phyloP scores from a whole-genome alignment of 2,888 invertebrate genomes.

The Rhagium mordax region DNA sequence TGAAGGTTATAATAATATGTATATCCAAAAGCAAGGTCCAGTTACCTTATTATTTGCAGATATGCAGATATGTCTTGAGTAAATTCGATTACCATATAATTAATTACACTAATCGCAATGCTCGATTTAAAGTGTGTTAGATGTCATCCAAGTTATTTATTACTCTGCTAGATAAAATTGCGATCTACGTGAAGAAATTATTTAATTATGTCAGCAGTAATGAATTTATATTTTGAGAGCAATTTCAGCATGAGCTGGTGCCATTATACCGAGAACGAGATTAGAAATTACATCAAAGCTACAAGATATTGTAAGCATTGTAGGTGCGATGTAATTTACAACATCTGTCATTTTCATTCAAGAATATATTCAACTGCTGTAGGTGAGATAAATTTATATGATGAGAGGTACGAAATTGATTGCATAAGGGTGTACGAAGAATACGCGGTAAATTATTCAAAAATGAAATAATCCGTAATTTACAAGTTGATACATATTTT shows the following conservation, averaged over 20 bases:
- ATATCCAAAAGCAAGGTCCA: too few species aligned
- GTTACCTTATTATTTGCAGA: too few species aligned
- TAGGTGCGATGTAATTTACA: conserved; percentile 11
- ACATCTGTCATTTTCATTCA: not conserved
- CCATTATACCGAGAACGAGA: conserved; percentile 1
- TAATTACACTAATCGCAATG: too few species aligned
- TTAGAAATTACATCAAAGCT: conserved; percentile 7
- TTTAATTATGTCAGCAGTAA: not conserved
- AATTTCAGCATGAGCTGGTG: conserved; percentile 3
- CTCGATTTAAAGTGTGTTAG: too few species aligned
- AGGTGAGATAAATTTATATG: not conserved
- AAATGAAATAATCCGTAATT: too few species aligned
- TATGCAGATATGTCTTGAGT: too few species aligned
- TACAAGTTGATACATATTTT: too few species aligned
- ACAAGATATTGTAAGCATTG: conserved; percentile 3
- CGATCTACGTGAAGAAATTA: not conserved
- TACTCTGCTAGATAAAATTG: not conserved
- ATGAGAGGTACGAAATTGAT: not conserved
- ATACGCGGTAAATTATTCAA: too few species aligned
- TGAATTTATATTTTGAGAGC: not conserved
- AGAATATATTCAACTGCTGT: not conserved
- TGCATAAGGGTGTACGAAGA: too few species aligned
- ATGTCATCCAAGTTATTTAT: not conserved
- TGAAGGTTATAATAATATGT: too few species aligned
- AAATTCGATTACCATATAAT: too few species aligned